Conservation (phyloP, 35 echinoderm and acorn worm species). For the Patiria miniata region DNA sequence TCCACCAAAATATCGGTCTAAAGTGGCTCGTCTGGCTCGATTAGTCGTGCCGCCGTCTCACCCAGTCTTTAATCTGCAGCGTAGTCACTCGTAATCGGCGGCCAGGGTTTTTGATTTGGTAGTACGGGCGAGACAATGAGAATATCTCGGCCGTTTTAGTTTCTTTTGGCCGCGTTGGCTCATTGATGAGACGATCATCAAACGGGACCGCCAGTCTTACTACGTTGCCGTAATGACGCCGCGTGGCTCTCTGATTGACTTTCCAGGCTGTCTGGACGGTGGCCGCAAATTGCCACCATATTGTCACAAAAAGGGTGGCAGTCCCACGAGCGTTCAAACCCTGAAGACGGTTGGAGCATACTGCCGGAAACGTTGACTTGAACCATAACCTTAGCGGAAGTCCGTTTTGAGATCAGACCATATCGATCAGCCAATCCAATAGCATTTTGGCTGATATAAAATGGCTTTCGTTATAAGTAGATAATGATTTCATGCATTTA, state of each 20-base stretch:
- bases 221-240: background rate
- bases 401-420: too few species aligned
- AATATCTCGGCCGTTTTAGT: background rate
- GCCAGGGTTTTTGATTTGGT: too few species aligned
- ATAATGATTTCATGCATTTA: too few species aligned
- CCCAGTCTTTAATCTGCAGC: background rate
- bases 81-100: background rate
- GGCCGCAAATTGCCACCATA: background rate
- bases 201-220: background rate
- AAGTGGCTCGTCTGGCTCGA: slow-evolving; percentile 13
- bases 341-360: too few species aligned
- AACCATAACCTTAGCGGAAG: too few species aligned
- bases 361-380: too few species aligned
- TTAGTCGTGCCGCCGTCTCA: background rate
- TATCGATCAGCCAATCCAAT: too few species aligned
- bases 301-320: too few species aligned
- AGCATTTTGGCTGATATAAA: too few species aligned
- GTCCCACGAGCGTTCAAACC: too few species aligned
- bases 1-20: background rate
- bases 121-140: too few species aligned
- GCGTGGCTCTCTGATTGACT: background rate
- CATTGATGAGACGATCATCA: slow-evolving; percentile 10
- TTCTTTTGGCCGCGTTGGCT: background rate
- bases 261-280: background rate
- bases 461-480: too few species aligned